Conservation (phyloP, 2,113 vertebrate genomes). For the Ctenodactylus gundi region DNA sequence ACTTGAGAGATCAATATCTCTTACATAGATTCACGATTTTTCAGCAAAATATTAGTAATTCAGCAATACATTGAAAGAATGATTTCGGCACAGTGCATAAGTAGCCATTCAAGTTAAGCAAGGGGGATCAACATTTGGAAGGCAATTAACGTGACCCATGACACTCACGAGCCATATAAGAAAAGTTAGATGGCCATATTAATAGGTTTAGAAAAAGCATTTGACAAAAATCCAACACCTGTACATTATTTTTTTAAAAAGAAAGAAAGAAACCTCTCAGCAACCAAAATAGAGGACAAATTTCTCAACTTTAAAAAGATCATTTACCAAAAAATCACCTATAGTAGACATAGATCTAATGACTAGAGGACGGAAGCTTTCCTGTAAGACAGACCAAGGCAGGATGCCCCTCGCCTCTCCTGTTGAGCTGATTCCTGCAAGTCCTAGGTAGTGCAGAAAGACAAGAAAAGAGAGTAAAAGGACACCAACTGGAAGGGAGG, state of each 20-base stretch:
- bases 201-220: neutral
- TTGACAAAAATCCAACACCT: neutral
- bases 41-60: neutral
- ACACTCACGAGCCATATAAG: neutral
- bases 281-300: neutral
- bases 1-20: neutral
- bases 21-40: neutral
- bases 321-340: neutral
- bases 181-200: neutral
- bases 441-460: neutral
- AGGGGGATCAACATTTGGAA: neutral
- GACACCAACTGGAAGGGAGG: neutral
- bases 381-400: neutral
- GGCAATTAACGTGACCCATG: neutral
- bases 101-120: neutral
- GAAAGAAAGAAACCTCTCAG: neutral
- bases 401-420: neutral
- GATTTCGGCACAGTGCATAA: neutral
- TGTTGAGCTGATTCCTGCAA: neutral
- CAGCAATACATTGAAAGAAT: neutral
- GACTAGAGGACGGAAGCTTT: neutral
- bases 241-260: neutral
- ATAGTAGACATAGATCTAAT: neutral
- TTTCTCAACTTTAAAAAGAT: neutral
- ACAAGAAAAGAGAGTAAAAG: neutral